Evolutionary conservation across 2,797 vertebrate species (phyloP), one percentile per base, ranked within the genome.

Genomic region (Sebastiscus albofasciatus): DNA sequence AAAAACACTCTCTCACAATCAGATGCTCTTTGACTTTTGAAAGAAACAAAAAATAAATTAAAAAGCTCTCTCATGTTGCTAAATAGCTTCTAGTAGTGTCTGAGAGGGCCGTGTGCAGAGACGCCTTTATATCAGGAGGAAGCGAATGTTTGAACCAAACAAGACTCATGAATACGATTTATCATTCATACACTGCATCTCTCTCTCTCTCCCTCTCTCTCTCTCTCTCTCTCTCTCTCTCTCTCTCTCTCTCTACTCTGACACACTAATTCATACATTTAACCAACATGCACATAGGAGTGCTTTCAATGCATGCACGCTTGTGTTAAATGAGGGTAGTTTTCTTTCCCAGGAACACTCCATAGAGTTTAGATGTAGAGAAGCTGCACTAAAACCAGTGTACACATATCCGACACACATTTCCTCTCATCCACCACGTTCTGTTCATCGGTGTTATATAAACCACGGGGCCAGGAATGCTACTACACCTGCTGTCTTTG

Each of bases 151-250:
- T 33, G 27, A 49, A 60, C 29, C 33, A 68, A 70, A 22, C 75
- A 58, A 64, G 55, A 39, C 58, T 72, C 62, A 61, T 83, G 70
- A 78, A 87, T 80, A 61, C 46, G 70, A 75, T 77, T 39, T 62
- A 54, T 67, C 27, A 80, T 75, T 66, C 65, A 55, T 12, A 27
- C 7, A 27, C 71, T 52, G 20, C 26, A 27, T 54, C 18, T 46
- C 16, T 31, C 42, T 46, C 42, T 42, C 36, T 39, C 36, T 39
- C 33, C 5, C 27, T 27, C 27, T 27, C 27, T 27, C 70, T 27
- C 8, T 33, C 31, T 26, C 26, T 26, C 26, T 26, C 26, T 49
- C 16, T 52, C 14, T 52, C 13, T 52, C 14, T 29, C 39, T 42
- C 39, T 42, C 71, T 29, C 39, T 42, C 39, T 42, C 39, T 39